These are phyloP conservation scores for Bovichtus diacanthus DNA, from an alignment of 2,797 vertebrate species.

Conservation along the genomic window DNA sequence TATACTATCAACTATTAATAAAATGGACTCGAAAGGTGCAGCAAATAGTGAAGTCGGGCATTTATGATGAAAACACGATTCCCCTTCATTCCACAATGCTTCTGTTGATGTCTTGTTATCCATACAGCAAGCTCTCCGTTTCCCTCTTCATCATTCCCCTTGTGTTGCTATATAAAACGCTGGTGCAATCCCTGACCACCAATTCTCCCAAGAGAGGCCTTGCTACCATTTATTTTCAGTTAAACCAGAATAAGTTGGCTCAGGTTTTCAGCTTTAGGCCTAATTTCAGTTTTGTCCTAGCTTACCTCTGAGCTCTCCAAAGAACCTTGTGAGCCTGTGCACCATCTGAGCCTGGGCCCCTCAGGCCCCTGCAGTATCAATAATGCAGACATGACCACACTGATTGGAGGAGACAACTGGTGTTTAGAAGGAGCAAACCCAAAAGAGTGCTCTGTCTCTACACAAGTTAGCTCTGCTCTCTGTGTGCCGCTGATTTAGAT, in stretches of 20 bases:
- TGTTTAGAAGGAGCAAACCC: conserved; percentile 89
- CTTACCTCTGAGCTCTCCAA: conserved; percentile 56
- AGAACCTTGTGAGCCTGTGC: conserved; percentile 63
- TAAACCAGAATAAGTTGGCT: conserved; percentile 72
- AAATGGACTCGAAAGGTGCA: not conserved
- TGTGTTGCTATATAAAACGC: not conserved
- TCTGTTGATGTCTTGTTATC: conserved; percentile 5
- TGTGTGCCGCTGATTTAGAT: conserved; percentile 88
- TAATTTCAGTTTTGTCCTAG: conserved; percentile 57
- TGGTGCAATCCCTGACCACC: conserved; percentile 23
- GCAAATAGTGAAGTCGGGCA: not conserved
- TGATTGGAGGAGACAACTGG: conserved; percentile 91
- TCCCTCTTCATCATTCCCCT: not conserved
- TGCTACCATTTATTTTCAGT: conserved; percentile 85
- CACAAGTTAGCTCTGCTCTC: conserved; percentile 83
- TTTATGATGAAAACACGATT: not conserved
- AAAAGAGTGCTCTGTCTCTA: conserved; percentile 74
- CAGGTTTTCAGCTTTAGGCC: conserved; percentile 54
- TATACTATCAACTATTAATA: not conserved
- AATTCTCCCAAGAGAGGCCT: conserved; percentile 79
- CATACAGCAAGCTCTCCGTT: not conserved
- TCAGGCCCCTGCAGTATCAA: conserved; percentile 86
- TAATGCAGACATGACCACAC: conserved; percentile 90
- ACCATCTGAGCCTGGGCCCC: conserved; percentile 83
- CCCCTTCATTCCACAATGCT: not conserved